A percentile compares a stretch with the other conserved stretches of the same genome.
phyloP scores from a whole-genome alignment of 2,113 vertebrate genomes.

The Bungarus multicinctus region DNA sequence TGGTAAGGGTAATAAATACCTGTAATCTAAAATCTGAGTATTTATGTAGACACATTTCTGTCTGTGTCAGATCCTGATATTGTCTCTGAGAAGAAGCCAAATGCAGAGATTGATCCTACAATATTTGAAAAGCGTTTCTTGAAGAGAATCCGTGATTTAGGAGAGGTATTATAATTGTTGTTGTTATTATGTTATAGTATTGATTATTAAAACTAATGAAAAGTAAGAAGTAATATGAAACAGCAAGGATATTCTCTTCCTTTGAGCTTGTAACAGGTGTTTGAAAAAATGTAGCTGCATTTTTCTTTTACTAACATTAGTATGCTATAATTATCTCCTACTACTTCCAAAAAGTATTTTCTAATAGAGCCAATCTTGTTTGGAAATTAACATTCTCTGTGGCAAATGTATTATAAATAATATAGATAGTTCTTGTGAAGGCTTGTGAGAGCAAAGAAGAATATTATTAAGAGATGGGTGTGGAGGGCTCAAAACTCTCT shows the following conservation, averaged over 20 bases:
- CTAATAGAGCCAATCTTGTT: background rate
- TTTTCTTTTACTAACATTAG: accelerated
- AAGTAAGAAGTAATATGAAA: background rate
- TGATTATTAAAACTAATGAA: background rate
- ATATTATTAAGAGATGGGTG: background rate
- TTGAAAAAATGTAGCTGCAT: accelerated
- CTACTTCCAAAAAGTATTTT: background rate
- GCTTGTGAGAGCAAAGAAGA: background rate
- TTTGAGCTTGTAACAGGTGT: background rate
- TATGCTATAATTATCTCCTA: background rate
- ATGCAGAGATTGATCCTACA: constrained; percentile 84
- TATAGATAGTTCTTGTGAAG: background rate
- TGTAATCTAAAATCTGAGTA: background rate
- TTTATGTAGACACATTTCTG: background rate
- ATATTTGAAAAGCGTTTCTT: constrained; percentile 94
- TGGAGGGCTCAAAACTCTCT: background rate
- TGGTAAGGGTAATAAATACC: background rate
- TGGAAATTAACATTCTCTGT: background rate
- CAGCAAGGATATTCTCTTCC: background rate
- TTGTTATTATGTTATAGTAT: background rate
- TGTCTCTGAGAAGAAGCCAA: constrained; percentile 74
- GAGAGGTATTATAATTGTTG: constrained; percentile 76
- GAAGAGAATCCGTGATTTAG: constrained; percentile 85
- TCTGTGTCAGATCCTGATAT: constrained; percentile 73
- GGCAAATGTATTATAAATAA: background rate